Conservation (phyloP, 2,797 vertebrate species). For the Hemitrygon akajei region DNA sequence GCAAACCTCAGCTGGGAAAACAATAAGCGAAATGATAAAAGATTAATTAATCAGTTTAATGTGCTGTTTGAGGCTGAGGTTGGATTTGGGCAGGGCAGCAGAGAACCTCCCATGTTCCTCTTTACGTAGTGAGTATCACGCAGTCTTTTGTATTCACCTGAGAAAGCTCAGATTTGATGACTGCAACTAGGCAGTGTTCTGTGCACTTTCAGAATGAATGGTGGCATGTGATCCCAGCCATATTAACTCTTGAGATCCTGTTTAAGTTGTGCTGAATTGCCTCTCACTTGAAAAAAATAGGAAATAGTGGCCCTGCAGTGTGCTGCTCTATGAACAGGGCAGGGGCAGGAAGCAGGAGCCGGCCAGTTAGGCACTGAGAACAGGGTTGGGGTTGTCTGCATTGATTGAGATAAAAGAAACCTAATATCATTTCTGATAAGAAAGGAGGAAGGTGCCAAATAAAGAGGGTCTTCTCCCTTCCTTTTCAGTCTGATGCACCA, state of each 20-base stretch:
- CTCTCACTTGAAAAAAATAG: neutral
- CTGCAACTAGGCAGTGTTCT: neutral
- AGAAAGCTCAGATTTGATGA: neutral
- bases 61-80: neutral
- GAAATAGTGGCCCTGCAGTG: neutral
- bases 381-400: too few species aligned
- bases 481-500: too few species aligned
- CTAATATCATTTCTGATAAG: too few species aligned
- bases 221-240: neutral
- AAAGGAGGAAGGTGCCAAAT: too few species aligned
- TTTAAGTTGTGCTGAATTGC: neutral
- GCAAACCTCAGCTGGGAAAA: neutral
- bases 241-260: neutral
- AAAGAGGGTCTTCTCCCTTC: too few species aligned
- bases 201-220: neutral
- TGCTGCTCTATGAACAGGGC: neutral
- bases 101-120: neutral
- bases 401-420: too few species aligned
- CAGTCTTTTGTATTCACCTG: neutral
- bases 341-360: neutral
- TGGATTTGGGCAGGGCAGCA: neutral
- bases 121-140: neutral
- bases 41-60: neutral
- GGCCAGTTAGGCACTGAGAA: too few species aligned
- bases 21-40: neutral